phyloP scores from a whole-genome alignment of 2,888 invertebrate species.

The Sympetrum striolatum region DNA sequence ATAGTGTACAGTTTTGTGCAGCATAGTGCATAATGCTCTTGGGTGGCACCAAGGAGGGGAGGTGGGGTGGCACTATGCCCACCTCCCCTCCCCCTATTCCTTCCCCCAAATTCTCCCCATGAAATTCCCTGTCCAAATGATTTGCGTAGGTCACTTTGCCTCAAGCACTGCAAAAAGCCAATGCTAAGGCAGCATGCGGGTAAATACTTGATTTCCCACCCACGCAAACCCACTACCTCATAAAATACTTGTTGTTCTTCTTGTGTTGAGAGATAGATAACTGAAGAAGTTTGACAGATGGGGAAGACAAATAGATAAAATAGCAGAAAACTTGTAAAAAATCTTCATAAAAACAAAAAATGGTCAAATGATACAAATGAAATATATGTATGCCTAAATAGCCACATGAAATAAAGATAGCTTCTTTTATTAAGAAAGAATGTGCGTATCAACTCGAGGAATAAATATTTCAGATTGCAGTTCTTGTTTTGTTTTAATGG shows the following conservation, averaged over 20 bases:
- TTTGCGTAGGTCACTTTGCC: slow-evolving; percentile 35
- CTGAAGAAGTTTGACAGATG: slow-evolving; percentile 34
- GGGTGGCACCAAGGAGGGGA: slow-evolving; percentile 4
- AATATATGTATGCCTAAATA: slow-evolving; percentile 43
- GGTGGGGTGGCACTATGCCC: not conserved
- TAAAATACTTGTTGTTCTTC: slow-evolving; percentile 46
- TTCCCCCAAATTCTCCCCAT: not conserved
- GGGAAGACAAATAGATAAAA: slow-evolving; percentile 34
- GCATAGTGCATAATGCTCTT: slow-evolving; percentile 26
- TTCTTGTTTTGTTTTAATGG: slow-evolving; percentile 25
- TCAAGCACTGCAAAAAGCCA: slow-evolving; percentile 7
- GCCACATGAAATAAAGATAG: slow-evolving; percentile 42
- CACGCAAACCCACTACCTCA: slow-evolving; percentile 46
- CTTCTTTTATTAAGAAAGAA: slow-evolving; percentile 34
- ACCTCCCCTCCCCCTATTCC: not conserved
- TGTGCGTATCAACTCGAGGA: slow-evolving; percentile 20
- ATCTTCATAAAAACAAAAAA: slow-evolving; percentile 44
- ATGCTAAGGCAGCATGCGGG: slow-evolving; percentile 37
- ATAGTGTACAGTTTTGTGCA: slow-evolving; percentile 40
- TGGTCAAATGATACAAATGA: slow-evolving; percentile 39
- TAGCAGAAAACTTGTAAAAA: slow-evolving; percentile 17
- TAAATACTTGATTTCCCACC: slow-evolving; percentile 38
- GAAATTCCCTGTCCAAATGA: slow-evolving; percentile 34
- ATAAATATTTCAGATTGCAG: slow-evolving; percentile 21
- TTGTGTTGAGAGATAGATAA: slow-evolving; percentile 44